Percentiles rank a stretch among this genome's conserved stretches.
Evolutionary conservation across 92 coral and sea anemone genomes (phyloP).

Genomic region (Micromussa lordhowensis): DNA sequence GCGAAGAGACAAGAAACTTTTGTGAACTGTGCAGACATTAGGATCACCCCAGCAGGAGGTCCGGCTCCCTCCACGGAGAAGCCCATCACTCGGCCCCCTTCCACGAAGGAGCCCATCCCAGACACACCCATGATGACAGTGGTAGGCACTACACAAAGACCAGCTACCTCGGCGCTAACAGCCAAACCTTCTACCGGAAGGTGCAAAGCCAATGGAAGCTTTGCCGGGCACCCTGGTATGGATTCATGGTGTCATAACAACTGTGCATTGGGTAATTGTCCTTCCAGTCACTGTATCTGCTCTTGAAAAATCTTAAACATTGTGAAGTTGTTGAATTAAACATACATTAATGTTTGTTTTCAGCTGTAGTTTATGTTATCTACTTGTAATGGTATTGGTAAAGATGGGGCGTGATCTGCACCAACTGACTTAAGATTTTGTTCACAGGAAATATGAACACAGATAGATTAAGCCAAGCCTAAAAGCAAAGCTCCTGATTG

Average conservation of each 20-base stretch:
- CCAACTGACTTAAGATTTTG: neutral
- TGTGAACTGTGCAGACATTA: constrained; percentile 79
- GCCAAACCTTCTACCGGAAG: constrained; percentile 12
- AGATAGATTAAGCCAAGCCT: no score
- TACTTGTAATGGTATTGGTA: neutral
- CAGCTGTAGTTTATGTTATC: neutral
- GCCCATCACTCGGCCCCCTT: constrained; percentile 1
- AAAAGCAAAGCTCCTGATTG: no score
- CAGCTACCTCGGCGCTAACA: neutral
- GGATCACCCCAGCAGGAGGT: constrained; percentile 22
- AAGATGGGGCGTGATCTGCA: neutral
- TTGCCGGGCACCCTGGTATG: constrained; percentile 64
- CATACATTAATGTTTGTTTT: neutral
- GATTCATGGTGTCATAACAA: constrained; percentile 73
- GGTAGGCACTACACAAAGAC: neutral
- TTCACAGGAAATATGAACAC: neutral
- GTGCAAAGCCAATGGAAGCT: constrained; percentile 69
- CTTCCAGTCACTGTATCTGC: constrained; percentile 64
- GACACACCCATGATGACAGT: no score
- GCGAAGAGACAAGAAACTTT: constrained; percentile 77
- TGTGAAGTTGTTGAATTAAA: neutral
- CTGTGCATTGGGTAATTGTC: constrained; percentile 73
- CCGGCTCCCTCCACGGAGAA: no score
- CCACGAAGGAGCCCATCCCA: constrained; percentile 15
- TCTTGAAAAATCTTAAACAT: neutral